A percentile compares a stretch with the other conserved stretches of the same genome.
These are phyloP conservation scores for Scelioninae gen. 2 DNA, from an alignment of 2,888 invertebrate species.

Conservation along the genomic window DNA sequence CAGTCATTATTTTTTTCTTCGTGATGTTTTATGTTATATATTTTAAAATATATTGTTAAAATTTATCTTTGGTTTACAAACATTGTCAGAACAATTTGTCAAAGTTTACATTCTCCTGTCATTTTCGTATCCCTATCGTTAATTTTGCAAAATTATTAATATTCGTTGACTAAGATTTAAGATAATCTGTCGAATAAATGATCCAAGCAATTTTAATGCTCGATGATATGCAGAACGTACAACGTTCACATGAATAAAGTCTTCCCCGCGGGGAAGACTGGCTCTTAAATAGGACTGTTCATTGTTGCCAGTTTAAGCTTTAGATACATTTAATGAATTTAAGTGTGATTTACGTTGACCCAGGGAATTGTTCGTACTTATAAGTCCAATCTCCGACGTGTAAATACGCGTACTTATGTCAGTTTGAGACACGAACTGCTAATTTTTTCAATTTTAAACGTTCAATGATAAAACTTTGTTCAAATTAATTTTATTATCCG, in stretches of 20 bases:
- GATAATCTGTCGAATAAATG: constrained; percentile 8
- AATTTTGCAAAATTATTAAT: constrained; percentile 10
- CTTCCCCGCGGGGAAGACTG: constrained; percentile 14
- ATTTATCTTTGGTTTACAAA: not conserved
- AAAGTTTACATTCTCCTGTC: not conserved
- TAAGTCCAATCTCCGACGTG: constrained; percentile 70
- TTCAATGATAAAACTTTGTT: constrained; percentile 1
- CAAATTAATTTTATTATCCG: not conserved
- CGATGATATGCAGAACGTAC: constrained; percentile 7
- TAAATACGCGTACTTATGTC: constrained; percentile 65
- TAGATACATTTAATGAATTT: constrained; percentile 67
- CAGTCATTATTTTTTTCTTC: too few relatives aligned
- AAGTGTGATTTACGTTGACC: constrained; percentile 73
- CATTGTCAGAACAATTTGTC: not conserved
- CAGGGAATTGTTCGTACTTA: constrained; percentile 74
- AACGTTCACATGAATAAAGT: constrained; percentile 24
- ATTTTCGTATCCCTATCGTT: too few relatives aligned
- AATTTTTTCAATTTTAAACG: constrained; percentile 5
- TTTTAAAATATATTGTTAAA: not conserved
- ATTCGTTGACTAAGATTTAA: constrained; percentile 9
- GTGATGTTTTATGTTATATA: too few relatives aligned
- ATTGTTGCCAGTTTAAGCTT: constrained; percentile 75
- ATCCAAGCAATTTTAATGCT: not conserved
- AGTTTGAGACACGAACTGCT: constrained; percentile 30
- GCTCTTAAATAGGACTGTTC: constrained; percentile 71